Evolutionary conservation across 2,797 vertebrate genomes (phyloP).

Genomic region (Hafferia zeledoni): DNA sequence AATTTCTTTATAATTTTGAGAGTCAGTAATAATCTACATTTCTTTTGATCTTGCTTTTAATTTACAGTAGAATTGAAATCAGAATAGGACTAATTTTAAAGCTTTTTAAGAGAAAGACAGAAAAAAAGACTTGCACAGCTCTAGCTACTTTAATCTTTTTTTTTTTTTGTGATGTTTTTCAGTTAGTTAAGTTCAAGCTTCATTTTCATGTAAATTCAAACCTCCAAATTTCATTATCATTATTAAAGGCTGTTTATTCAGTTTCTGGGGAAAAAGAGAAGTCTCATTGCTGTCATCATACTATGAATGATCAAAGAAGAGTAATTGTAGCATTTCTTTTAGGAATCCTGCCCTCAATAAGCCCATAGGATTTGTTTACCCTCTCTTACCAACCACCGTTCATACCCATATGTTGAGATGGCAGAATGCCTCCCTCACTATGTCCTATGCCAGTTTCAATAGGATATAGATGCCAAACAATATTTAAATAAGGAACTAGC

Average conservation of each 20-base stretch:
- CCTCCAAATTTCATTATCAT: conserved; percentile 43
- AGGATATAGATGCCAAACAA: conserved; percentile 68
- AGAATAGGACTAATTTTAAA: conserved; percentile 8
- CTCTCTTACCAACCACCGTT: conserved; percentile 56
- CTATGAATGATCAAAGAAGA: conserved; percentile 60
- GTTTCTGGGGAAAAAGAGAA: not conserved
- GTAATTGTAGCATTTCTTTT: conserved; percentile 54
- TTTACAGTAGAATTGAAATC: conserved; percentile 23
- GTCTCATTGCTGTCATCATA: conserved; percentile 37
- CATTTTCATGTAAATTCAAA: conserved; percentile 57
- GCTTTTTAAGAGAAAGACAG: not conserved
- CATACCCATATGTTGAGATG: conserved; percentile 72
- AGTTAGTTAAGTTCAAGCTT: conserved; percentile 11
- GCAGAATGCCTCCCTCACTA: conserved; percentile 56
- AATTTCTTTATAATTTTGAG: not conserved
- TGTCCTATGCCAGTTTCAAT: conserved; percentile 57
- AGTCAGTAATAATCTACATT: not conserved
- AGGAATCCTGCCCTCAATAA: conserved; percentile 64
- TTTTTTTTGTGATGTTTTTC: conserved; percentile 18
- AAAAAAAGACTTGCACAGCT: not conserved
- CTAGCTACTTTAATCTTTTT: not conserved
- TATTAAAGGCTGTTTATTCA: conserved; percentile 52
- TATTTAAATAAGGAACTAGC: conserved; percentile 69
- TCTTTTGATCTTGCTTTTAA: conserved; percentile 16
- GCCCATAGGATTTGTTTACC: conserved; percentile 68